Evolutionary conservation across 2,113 vertebrate species (phyloP), one percentile per base, ranked within the genome.

Genomic region (Corythaeola cristata): DNA sequence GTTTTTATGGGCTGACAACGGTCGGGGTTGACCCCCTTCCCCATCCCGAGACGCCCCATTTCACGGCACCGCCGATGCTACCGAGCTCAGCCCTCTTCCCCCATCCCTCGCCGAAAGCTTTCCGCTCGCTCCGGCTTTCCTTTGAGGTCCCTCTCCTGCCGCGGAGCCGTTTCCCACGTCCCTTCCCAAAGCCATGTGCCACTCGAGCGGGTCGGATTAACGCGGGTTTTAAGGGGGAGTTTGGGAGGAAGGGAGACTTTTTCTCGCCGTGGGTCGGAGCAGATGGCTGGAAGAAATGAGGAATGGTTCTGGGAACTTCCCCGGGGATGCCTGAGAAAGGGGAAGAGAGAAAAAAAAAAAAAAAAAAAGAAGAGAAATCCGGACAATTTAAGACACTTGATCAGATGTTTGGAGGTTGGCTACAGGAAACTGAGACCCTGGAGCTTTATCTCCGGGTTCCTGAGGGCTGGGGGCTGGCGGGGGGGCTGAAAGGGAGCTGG

Each of bases 361-460:
- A 22, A 58, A 20, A 41, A 55, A 35, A 37, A 37, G 41, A 22
- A 33, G 28, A 83, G 72, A 91, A 96, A 95, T 50, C 58, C 58
- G 30, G 81, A 80, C 32, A 91, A 33, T 24, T 89, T 58, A 16
- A 85, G 86, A 95, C 67, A 85, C 90, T 74, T 66, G 92, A 85
- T 93, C 91, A 63, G 89, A 84, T 78, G 74, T 52, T 68, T 78
- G 79, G 79, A 93, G 83, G 83, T 86, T 59, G 78, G 44, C 64
- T 26, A 21, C 63, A 88, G 94, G 89, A 94, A 95, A 87, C 53
- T 30, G 74, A 91, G 91, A 97, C 75, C 81, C 52, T 44, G 39
- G 83, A 69, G 92, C 78, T 93, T 96, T 89, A 49, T 66, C 75
- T 80, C 39, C 0, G 6, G 74, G 83, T 90, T 94, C 68, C 76